Evolutionary conservation across 2,888 invertebrate species (phyloP), one percentile per base, ranked within the genome.

Genomic region (Hetaerina titia): DNA sequence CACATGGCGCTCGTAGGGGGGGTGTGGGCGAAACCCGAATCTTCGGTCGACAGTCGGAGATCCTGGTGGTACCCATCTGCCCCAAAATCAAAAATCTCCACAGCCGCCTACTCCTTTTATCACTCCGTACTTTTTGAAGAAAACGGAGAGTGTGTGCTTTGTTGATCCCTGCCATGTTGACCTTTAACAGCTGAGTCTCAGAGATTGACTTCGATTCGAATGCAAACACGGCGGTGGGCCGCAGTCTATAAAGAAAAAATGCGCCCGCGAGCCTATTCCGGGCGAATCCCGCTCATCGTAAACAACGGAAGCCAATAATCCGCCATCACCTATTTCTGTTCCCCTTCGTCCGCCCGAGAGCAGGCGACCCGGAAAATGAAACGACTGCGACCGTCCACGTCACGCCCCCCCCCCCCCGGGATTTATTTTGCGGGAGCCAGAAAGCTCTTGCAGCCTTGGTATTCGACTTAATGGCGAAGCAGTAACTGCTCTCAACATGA

Each of bases 221-320:
- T 31, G 81, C 8, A 81, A 81, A 81, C 81, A 31, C 31, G 5
- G 31, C 81, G 81, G 31, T 81, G 81, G 81, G 31, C 31, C 31
- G 81, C 31, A 81, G 81, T 81, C 31, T 22, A 81, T 81, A 81
- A 81, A 81, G 69, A 69, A 69, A 69, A 81, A 31, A 81, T 9
- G 81, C 13, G 45, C 81, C 31, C 25, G 81, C 13, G 31, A 31
- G 22, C 81, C 81, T 81, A 81, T 81, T 81, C 81, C 81, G 22
- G 31, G 81, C 81, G 15, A 81, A 81, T 81, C 81, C 81, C 11
- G 25, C 31, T 31, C 81, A 81, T 81, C 11, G 81, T 81, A 81
- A 81, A 81, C 81, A 81, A 22, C 81, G 81, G 81, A 81, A 81
- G 81, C 81, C 81, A 31, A 81, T 81, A 81, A 31, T 81, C 81